Evolutionary conservation across 2,113 vertebrate species (phyloP).

Genomic region (Perca fluviatilis): DNA sequence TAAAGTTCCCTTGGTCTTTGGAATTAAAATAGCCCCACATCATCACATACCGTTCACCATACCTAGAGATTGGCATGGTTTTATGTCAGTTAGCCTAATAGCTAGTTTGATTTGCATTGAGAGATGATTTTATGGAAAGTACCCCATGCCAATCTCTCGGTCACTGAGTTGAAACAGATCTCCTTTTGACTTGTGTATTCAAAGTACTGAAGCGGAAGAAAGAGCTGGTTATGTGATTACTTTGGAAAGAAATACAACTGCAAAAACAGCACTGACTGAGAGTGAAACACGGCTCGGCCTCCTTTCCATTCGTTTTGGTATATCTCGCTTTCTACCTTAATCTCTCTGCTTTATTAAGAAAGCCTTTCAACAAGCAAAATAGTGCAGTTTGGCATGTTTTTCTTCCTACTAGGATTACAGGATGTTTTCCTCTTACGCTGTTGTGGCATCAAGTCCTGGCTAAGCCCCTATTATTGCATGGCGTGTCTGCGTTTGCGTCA

Average conservation of each 20-base stretch:
- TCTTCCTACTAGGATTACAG: constrained; percentile 36
- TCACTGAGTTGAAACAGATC: constrained; percentile 97
- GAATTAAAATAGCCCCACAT: too few relatives aligned
- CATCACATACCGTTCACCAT: too few relatives aligned
- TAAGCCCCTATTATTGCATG: neutral
- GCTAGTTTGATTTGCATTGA: too few relatives aligned
- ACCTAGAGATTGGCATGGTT: too few relatives aligned
- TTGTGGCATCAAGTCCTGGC: constrained; percentile 8
- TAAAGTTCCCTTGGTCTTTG: too few relatives aligned
- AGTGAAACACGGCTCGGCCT: constrained; percentile 9
- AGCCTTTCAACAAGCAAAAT: constrained; percentile 16
- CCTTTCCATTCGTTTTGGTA: neutral
- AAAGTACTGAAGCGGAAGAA: constrained; percentile 86
- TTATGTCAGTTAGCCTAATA: too few relatives aligned
- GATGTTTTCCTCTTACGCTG: constrained; percentile 21
- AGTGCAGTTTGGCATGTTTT: constrained; percentile 5
- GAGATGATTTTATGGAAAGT: too few relatives aligned
- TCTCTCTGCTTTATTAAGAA: constrained; percentile 22
- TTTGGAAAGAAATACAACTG: neutral
- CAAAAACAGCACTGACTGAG: neutral
- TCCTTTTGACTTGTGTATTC: constrained; percentile 94
- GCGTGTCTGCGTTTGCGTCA: constrained; percentile 4
- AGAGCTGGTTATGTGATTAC: neutral
- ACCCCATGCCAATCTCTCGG: constrained; percentile 77
- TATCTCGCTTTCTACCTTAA: neutral